phyloP scores from a whole-genome alignment of 2,888 invertebrate species.

The Hipparchia sbordonii region DNA sequence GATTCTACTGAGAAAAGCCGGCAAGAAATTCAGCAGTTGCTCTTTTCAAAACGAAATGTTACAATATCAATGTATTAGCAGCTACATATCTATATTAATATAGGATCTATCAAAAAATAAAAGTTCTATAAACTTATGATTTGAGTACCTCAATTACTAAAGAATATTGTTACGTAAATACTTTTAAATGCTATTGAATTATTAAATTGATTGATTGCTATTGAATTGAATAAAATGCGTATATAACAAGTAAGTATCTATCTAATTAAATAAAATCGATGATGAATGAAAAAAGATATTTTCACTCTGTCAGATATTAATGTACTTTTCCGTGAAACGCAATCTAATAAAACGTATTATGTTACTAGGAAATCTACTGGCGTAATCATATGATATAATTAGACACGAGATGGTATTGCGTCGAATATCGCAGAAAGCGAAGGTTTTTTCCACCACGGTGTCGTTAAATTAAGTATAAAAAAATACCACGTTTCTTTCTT shows the following conservation, averaged over 20 bases:
- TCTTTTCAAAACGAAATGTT: too few relatives aligned
- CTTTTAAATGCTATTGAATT: too few relatives aligned
- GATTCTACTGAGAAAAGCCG: too few relatives aligned
- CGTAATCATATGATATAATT: slow-evolving; percentile 27
- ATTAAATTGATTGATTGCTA: too few relatives aligned
- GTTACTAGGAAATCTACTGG: slow-evolving; percentile 25
- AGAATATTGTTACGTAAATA: too few relatives aligned
- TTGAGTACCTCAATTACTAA: too few relatives aligned
- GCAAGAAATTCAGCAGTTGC: too few relatives aligned
- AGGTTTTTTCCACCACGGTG: slow-evolving; percentile 15
- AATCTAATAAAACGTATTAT: slow-evolving; percentile 16
- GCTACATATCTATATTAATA: too few relatives aligned
- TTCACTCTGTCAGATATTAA: slow-evolving; percentile 1
- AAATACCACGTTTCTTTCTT: slow-evolving; percentile 1
- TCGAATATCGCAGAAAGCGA: slow-evolving; percentile 25
- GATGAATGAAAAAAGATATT: not conserved
- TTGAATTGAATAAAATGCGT: too few relatives aligned
- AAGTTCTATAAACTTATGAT: too few relatives aligned
- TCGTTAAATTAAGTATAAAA: slow-evolving; percentile 6
- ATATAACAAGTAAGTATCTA: not conserved
- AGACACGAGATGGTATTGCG: slow-evolving; percentile 21
- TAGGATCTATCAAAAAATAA: too few relatives aligned
- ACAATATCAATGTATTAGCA: too few relatives aligned
- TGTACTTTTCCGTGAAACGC: slow-evolving; percentile 18
- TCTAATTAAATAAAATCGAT: not conserved